Base-by-base conservation (phyloP, 2,113 vertebrate genomes). In the Hyperopisus bebe region DNA sequence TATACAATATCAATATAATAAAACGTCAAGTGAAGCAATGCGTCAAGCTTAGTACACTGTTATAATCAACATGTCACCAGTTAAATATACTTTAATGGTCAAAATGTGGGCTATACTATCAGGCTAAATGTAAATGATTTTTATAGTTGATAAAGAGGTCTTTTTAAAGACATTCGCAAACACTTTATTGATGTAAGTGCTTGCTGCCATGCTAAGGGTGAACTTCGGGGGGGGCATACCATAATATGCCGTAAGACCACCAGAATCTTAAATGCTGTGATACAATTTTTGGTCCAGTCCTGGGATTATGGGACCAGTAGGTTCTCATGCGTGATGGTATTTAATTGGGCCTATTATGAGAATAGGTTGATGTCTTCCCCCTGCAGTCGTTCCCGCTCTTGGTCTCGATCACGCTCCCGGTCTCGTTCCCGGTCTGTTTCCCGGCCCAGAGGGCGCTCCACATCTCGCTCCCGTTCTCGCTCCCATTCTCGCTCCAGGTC, bases 391-490 rank as follows among this genome's bases (percentile, higher is more conserved):
- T 80, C 74, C 15, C 86, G n/a, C 31, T 55, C 50, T 39, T 88
- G 31, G 35, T 62, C 35, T 42, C 53, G 27, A 21, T 62, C 50
- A n/a, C 50, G 51, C 5, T 89, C 55, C 77, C 51, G 88, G 27
- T 90, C 82, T 53, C 83, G 90, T 11, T 85, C 88, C 24, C 50
- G 0, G 24, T 89, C 88, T 1, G 88, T 8, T 19, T 90, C 92
- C 19, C 91, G 90, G 2, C 92, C 93, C 46, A 93, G 94, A 47
- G 53, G 94, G 27, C 94, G 94, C 31, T 94, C 95, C 0, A 87
- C 21, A 4, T 95, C 95, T 35, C 94, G 93, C 27, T 95, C 95
- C n/a, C 94, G 93, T 27, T 95, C 95, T 90, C 93, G 92, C 53
- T 89, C 89, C n/a, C 89, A 1, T 70, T 70, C 62, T 70, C 62